phyloP scores from a whole-genome alignment of 2,113 vertebrate species.

The Ammodramus savannarum region DNA sequence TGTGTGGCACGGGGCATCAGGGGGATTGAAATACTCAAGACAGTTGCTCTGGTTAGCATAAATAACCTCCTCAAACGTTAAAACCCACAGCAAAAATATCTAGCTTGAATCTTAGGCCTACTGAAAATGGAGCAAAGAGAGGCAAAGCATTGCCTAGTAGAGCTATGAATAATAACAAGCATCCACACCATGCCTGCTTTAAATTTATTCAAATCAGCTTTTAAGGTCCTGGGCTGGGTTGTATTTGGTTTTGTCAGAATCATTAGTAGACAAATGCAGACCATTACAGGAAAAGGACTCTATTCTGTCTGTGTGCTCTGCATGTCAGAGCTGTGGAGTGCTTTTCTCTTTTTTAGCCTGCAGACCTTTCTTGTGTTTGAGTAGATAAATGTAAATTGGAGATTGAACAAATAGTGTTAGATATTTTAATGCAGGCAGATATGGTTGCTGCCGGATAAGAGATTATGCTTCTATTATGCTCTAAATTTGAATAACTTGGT shows the following conservation, averaged over 20 bases:
- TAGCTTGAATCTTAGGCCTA: background rate
- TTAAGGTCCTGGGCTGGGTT: constrained; percentile 38
- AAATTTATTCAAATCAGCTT: constrained; percentile 59
- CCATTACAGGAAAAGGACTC: constrained; percentile 44
- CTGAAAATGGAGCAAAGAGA: constrained; percentile 4
- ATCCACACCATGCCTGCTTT: background rate
- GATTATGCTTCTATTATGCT: constrained; percentile 63
- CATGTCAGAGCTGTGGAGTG: background rate
- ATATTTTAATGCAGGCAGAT: constrained; percentile 64
- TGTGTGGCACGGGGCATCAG: background rate
- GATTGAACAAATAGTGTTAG: constrained; percentile 67
- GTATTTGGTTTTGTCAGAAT: constrained; percentile 66
- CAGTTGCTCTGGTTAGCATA: background rate
- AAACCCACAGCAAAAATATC: background rate
- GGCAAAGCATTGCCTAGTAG: background rate
- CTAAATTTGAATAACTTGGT: constrained; percentile 60
- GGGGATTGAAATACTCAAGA: background rate
- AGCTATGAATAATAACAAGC: constrained; percentile 51
- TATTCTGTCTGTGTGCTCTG: constrained; percentile 33
- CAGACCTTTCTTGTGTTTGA: constrained; percentile 64
- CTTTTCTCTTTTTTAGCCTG: constrained; percentile 53
- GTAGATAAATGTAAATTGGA: constrained; percentile 70
- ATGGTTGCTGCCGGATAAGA: constrained; percentile 51
- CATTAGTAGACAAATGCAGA: constrained; percentile 65
- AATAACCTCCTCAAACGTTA: background rate